Evolutionary conservation across 2,113 vertebrate genomes (phyloP).

Genomic region (Syrrhaptes paradoxus): DNA sequence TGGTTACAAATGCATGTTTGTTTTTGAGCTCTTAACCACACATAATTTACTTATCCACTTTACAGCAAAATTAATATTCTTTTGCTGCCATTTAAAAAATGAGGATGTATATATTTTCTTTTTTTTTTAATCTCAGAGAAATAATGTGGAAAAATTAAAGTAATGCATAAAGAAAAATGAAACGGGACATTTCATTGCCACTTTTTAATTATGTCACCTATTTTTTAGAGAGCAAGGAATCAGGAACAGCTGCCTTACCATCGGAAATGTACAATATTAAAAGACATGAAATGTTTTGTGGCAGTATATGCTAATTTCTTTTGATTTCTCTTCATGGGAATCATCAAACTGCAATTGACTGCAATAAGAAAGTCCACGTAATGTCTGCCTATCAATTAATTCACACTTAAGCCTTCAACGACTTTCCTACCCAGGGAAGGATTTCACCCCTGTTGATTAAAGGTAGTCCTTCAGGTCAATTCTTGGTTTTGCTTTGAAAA

Average conservation of each 20-base stretch:
- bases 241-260: background rate
- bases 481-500: background rate
- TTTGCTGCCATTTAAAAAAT: slow-evolving; percentile 20
- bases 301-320: background rate
- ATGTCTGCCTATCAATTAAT: background rate
- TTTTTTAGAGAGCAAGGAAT: background rate
- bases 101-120: background rate
- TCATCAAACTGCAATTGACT: background rate
- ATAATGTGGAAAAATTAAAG: slow-evolving; percentile 11
- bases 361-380: background rate
- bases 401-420: background rate
- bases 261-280: background rate
- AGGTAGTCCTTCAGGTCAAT: background rate
- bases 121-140: background rate
- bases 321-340: background rate
- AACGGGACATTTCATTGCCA: background rate
- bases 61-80: slow-evolving; percentile 27
- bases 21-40: slow-evolving; percentile 23
- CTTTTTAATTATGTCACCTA: background rate
- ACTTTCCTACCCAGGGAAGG: background rate
- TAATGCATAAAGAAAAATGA: slow-evolving; percentile 4
- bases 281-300: background rate
- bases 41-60: slow-evolving; percentile 25
- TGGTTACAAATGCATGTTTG: slow-evolving; percentile 29
- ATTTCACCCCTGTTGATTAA: background rate